Base-by-base conservation (phyloP, 2,113 vertebrate species). In the Geococcyx californianus region DNA sequence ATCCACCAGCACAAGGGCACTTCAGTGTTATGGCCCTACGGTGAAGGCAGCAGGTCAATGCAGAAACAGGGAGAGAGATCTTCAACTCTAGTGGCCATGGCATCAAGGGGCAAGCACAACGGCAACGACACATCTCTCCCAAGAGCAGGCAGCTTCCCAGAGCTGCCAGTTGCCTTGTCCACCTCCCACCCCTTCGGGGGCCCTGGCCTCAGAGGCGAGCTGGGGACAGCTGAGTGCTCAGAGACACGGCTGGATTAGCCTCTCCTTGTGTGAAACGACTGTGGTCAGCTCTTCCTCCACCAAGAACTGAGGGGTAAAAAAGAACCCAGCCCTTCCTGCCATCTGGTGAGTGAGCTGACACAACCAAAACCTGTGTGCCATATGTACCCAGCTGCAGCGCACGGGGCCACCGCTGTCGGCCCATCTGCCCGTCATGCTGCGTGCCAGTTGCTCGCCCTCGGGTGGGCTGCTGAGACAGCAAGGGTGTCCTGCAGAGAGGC, bases 371-470 rank as follows among this genome's bases (percentile, higher is more conserved):
- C 60, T 77, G 90, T 78, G 96, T 75, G 93, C 94, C 95, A 62
- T 93, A 95, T 92, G 96, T 54, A 86, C 73, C 40, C 95, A 97
- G 96, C 95, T 97, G 96, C 10, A 1, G 60, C 47, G 64, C 0
- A 9, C 74, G 4, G 73, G 73, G 87, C 69, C 1, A 10, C 77
- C 1, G 25, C 94, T 9, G 68, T 29, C 72, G 67, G 86, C 80
- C 92, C 94, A 93, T 94, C 95, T 97, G 96, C 79, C 91, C 29
- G 0, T 59, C 34, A 66, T 0, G 20, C 75, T 67, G 81, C 8
- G 2, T 86, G 93, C 91, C 94, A 93, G 70, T 8, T 4, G 6
- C 91, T 36, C 2, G 1, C 29, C 67, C 70, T 91, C 10, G 33
- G 83, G 85, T 90, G 68, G 85, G 92, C 87, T 87, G 70, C 67